Conservation (phyloP, 2,888 invertebrate species). For the Teleogryllus oceanicus region DNA sequence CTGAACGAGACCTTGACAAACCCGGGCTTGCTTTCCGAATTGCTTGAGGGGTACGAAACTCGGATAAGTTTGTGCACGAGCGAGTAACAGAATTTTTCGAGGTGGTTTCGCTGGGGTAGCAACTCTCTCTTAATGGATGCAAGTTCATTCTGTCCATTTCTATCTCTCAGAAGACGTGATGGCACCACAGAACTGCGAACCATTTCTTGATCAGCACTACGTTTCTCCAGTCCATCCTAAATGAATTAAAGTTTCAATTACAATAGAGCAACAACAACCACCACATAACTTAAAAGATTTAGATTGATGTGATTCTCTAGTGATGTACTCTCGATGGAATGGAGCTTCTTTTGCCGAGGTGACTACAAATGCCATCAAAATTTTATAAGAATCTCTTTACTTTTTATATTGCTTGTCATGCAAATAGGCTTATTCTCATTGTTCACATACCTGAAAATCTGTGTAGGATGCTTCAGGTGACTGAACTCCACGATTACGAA, state of each 20-base stretch:
- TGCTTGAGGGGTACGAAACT: background rate
- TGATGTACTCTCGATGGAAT: too few species aligned
- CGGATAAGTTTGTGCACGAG: background rate
- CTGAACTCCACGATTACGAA: background rate
- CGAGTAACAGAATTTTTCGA: background rate
- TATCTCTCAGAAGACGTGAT: constrained; percentile 5
- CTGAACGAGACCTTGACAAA: background rate
- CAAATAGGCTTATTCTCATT: too few species aligned
- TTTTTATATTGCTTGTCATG: too few species aligned
- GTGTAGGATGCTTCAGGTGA: background rate
- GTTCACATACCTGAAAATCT: background rate
- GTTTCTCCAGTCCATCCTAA: constrained; percentile 19
- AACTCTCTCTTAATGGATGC: background rate
- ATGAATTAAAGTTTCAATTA: background rate
- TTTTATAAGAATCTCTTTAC: too few species aligned
- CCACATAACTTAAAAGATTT: too few species aligned
- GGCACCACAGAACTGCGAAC: constrained; percentile 19
- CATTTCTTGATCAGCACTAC: constrained; percentile 11
- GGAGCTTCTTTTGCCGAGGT: too few species aligned
- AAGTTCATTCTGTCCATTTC: background rate
- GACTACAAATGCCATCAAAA: too few species aligned
- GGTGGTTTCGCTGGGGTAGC: background rate
- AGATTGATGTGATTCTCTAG: too few species aligned
- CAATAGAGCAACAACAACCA: too few species aligned
- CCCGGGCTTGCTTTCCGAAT: background rate